phyloP scores from a whole-genome alignment of 1,140 invertebrate species.

The Drosophila setifemur region DNA sequence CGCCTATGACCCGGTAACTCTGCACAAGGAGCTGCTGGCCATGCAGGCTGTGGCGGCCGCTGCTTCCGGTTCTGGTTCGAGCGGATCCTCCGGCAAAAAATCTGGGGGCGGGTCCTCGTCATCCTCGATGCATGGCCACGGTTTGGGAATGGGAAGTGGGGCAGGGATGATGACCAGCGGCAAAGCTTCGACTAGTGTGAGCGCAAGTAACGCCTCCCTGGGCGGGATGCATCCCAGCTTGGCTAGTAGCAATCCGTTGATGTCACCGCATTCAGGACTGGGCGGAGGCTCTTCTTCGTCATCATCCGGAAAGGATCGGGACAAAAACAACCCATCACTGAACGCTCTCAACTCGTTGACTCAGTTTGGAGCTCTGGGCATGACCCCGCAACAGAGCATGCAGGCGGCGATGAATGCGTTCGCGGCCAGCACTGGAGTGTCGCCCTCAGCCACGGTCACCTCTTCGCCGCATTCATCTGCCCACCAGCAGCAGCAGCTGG shows the following conservation, averaged over 20 bases:
- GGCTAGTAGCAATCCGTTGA: conserved; percentile 34
- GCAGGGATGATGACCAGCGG: conserved; percentile 56
- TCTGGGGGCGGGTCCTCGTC: conserved; percentile 46
- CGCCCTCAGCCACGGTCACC: conserved; percentile 52
- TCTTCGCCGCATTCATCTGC: conserved; percentile 40
- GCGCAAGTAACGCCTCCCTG: conserved; percentile 49
- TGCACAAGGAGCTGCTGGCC: conserved; percentile 81
- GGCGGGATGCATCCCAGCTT: conserved; percentile 52
- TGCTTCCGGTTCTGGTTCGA: conserved; percentile 54
- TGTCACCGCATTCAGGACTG: conserved; percentile 65
- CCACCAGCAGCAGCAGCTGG: conserved; percentile 46
- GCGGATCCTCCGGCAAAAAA: conserved; percentile 75
- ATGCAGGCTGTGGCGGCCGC: conserved; percentile 82
- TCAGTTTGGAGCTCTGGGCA: conserved; percentile 75
- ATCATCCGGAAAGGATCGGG: conserved; percentile 55
- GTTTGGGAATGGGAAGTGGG: conserved; percentile 43
- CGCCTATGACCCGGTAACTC: conserved; percentile 77
- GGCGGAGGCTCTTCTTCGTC: conserved; percentile 15
- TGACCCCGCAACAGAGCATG: conserved; percentile 81
- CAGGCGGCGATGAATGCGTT: conserved; percentile 82
- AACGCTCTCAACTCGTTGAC: conserved; percentile 80
- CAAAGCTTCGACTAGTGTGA: conserved; percentile 58
- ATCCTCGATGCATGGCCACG: conserved; percentile 54
- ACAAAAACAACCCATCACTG: conserved; percentile 78
- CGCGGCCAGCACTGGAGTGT: conserved; percentile 59